A percentile compares a stretch with the other conserved stretches of the same genome.
Evolutionary conservation across 2,113 vertebrate species (phyloP).

Genomic region (Saguinus imperator): DNA sequence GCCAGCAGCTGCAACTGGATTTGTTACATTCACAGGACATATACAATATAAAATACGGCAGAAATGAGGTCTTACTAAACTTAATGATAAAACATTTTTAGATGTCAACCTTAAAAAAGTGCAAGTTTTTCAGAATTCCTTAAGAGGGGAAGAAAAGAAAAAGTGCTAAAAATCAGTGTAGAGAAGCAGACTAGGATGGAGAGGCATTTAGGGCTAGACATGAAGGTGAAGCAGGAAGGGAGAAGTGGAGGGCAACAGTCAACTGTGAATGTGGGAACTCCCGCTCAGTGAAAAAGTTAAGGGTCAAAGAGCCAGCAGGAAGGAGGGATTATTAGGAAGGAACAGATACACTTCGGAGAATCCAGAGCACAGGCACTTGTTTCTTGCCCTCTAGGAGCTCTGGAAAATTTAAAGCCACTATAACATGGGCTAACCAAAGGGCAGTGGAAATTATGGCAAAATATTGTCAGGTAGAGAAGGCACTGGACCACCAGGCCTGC

Average conservation of each 20-base stretch:
- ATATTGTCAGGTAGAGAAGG: not conserved
- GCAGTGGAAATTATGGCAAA: not conserved
- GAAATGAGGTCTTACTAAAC: not conserved
- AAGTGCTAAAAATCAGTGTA: not conserved
- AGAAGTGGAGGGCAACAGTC: not conserved
- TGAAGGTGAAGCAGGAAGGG: not conserved
- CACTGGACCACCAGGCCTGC: not conserved
- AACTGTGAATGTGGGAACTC: not conserved
- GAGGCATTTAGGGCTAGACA: not conserved
- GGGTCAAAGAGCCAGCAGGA: not conserved
- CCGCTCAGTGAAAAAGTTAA: not conserved
- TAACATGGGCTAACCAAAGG: not conserved
- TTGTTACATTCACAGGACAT: not conserved
- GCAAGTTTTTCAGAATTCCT: conserved; percentile 16
- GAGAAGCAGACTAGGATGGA: not conserved
- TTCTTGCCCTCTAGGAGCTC: conserved; percentile 9
- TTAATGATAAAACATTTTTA: not conserved
- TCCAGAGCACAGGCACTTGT: not conserved
- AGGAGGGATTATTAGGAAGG: not conserved
- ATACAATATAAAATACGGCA: not conserved
- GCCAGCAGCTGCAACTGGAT: too few species aligned
- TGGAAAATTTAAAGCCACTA: not conserved
- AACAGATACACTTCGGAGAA: not conserved
- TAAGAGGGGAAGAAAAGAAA: not conserved
- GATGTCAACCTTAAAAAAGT: not conserved